These are phyloP conservation scores for Batillaria attramentaria DNA, from an alignment of 1,140 invertebrate genomes.

Conservation along the genomic window DNA sequence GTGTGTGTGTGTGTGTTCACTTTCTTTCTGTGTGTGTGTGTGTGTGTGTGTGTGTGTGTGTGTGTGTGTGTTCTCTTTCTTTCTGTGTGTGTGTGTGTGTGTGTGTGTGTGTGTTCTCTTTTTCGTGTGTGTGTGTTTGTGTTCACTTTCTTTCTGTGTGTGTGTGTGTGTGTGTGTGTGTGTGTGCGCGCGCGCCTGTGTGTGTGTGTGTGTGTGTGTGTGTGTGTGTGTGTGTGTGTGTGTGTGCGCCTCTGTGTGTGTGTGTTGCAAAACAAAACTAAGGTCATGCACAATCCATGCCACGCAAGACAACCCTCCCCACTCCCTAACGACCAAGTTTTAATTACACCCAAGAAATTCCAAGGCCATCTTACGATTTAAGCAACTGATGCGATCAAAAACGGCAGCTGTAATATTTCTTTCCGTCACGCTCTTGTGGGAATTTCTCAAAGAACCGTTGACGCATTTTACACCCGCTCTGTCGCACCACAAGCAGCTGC, in stretches of 20 bases:
- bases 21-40: conserved; percentile 9
- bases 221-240: conserved; percentile 8
- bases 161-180: conserved; percentile 17
- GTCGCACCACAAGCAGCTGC: too few relatives aligned
- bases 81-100: conserved; percentile 6
- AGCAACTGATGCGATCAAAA: too few relatives aligned
- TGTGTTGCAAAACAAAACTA: not conserved
- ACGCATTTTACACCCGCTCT: not conserved
- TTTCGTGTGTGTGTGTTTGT: not conserved
- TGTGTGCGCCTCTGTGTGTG: not conserved
- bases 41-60: not conserved
- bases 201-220: not conserved
- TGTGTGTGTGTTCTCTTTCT: too few relatives aligned
- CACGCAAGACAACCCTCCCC: not conserved
- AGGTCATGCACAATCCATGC: not conserved
- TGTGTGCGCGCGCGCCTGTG: conserved; percentile 18
- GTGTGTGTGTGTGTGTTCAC: conserved; percentile 16
- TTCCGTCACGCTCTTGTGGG: not conserved
- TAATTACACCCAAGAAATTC: too few relatives aligned
- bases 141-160: conserved; percentile 20
- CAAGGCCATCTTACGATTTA: too few relatives aligned
- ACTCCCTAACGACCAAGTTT: too few relatives aligned
- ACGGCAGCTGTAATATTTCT: too few relatives aligned
- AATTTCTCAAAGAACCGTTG: too few relatives aligned
- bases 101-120: not conserved